Evolutionary conservation across 2,888 invertebrate genomes (phyloP).

Genomic region (Oscheius sp.): DNA sequence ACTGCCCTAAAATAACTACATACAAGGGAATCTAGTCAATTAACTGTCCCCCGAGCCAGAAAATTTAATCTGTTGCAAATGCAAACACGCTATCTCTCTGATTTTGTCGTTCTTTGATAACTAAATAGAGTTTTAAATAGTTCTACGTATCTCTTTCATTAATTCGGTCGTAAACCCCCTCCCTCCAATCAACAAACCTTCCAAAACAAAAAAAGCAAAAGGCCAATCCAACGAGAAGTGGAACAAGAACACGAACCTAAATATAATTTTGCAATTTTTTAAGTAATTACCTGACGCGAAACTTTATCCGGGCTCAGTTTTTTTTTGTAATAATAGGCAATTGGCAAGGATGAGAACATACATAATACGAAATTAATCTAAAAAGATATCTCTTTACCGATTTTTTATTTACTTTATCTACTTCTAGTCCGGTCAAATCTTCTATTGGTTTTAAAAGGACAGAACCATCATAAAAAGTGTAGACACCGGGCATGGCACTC

Average conservation of each 20-base stretch:
- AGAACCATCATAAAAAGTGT: constrained; percentile 67
- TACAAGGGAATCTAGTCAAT: too few species aligned
- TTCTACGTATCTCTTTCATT: neutral
- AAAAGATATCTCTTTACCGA: constrained; percentile 29
- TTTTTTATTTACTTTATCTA: constrained; percentile 52
- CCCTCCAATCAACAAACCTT: too few species aligned
- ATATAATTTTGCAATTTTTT: neutral
- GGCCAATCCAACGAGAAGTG: constrained; percentile 12
- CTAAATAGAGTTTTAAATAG: too few species aligned
- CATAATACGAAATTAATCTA: constrained; percentile 63
- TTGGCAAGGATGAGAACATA: constrained; percentile 52
- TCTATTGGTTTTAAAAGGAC: constrained; percentile 59
- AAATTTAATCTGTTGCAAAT: too few species aligned
- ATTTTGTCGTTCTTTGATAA: too few species aligned
- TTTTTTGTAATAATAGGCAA: constrained; percentile 51
- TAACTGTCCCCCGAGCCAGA: too few species aligned
- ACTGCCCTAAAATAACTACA: too few species aligned
- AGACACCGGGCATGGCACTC: constrained; percentile 66
- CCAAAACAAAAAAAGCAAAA: constrained; percentile 64
- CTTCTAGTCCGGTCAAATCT: constrained; percentile 54
- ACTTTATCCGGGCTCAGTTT: constrained; percentile 44
- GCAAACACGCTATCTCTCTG: too few species aligned
- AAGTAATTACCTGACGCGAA: constrained; percentile 1
- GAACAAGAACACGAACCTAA: constrained; percentile 2
- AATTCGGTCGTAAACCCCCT: too few species aligned